Evolutionary conservation across 1,140 invertebrate species (phyloP).

Genomic region (Orchesella cincta): DNA sequence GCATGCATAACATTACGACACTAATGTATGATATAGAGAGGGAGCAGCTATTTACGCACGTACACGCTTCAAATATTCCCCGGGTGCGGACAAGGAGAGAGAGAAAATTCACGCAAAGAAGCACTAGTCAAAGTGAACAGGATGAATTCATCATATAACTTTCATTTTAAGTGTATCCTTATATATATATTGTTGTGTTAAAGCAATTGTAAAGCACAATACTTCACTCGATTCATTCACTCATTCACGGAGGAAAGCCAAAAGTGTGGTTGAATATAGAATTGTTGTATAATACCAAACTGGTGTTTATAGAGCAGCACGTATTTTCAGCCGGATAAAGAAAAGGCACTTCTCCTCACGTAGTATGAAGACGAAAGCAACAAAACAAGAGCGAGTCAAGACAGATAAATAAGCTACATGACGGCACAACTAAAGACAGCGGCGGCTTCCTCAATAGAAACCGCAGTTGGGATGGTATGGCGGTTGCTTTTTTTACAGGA

Average conservation of each 20-base stretch:
- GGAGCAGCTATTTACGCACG: constrained; percentile 13
- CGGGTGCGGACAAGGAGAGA: background rate
- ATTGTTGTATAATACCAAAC: background rate
- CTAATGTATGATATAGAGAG: too few relatives aligned
- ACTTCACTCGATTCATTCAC: too few relatives aligned
- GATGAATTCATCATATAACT: background rate
- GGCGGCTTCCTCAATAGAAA: background rate
- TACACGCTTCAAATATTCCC: background rate
- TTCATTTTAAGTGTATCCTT: too few relatives aligned
- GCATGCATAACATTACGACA: too few relatives aligned
- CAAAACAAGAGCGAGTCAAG: background rate
- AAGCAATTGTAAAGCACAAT: too few relatives aligned
- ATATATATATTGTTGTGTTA: too few relatives aligned
- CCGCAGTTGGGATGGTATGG: background rate
- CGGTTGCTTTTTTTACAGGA: background rate
- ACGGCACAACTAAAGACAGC: background rate
- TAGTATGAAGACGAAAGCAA: background rate
- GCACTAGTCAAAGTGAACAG: background rate
- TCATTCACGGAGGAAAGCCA: too few relatives aligned
- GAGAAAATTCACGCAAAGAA: constrained; percentile 6
- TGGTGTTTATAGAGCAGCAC: background rate
- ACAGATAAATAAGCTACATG: background rate
- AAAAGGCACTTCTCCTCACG: background rate
- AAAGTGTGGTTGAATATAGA: too few relatives aligned
- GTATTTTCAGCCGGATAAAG: background rate